Evolutionary conservation across 2,113 vertebrate genomes (phyloP), one percentile per base, ranked within the genome.

Genomic region (Solenodon paradoxus): DNA sequence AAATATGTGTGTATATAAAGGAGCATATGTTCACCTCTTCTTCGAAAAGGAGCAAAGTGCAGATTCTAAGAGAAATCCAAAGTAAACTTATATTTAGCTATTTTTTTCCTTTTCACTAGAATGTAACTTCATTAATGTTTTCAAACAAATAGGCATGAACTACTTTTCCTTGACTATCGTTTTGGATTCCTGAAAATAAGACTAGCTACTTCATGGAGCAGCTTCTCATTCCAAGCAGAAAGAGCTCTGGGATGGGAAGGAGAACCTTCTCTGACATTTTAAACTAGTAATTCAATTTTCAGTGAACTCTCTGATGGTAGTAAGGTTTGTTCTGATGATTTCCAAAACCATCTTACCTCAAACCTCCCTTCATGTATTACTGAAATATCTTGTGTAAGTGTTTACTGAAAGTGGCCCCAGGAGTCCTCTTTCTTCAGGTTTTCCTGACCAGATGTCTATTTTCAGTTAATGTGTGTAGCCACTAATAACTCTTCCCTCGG

Each of bases 391-490:
- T 61, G 47, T 79, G 77, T 69, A 83, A 74, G 35, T 87, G 28
- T 71, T 96, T 91, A 85, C 82, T 30, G 51, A 95, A 75, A 96
- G 49, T 38, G 83, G 57, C 35, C 87, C 77, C 72, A 47, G 13
- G 11, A 59, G 45, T 74, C 6, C 40, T 77, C 55, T 75, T 51
- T 91, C 69, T 81, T 84, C 49, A 83, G 64, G 75, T 90, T 96
- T 96, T 82, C 84, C 79, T 94, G 93, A 66, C 69, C 69, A 78
- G 74, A 90, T 87, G 66, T 92, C 92, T 83, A 93, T 94, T 96
- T 96, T 93, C 45, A 96, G 92, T 93, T 63, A 77, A 69, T 78
- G 66, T 79, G 57, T 91, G 64, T 57, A 92, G 90, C 90, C 82
- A 75, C 93, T 89, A 94, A 91, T 87, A 96, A 77, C 40, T 77